Conservation (phyloP, 2,113 vertebrate species). For the Plectropomus leopardus region DNA sequence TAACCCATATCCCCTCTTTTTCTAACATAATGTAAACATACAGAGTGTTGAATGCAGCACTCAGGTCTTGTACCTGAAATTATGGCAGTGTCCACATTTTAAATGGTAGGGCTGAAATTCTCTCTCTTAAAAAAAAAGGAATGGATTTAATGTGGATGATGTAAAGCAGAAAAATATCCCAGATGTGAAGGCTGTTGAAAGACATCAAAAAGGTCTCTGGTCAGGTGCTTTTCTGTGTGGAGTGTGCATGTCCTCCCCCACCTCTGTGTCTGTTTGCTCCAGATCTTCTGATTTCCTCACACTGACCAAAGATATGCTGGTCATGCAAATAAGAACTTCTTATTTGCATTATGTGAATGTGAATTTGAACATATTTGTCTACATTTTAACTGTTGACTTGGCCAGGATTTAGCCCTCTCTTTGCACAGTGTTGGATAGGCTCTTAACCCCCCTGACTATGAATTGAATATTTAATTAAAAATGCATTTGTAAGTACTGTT, state of each 20-base stretch:
- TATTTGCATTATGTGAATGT: not conserved
- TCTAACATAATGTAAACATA: too few relatives aligned
- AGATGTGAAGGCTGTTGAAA: too few relatives aligned
- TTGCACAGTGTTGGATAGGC: not conserved
- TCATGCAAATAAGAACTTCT: not conserved
- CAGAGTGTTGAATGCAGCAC: slow-evolving; percentile 6
- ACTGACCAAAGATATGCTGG: slow-evolving; percentile 6
- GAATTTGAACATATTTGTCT: not conserved
- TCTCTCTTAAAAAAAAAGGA: not conserved
- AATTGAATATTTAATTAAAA: not conserved
- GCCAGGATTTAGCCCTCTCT: not conserved
- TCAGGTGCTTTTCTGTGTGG: not conserved
- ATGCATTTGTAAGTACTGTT: not conserved
- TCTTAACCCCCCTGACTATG: not conserved
- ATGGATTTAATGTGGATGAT: not conserved
- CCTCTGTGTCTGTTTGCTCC: not conserved
- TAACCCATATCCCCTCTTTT: too few relatives aligned
- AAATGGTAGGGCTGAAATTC: not conserved
- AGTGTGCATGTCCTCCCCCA: slow-evolving; percentile 3
- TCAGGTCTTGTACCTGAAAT: not conserved
- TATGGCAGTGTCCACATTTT: not conserved
- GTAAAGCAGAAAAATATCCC: not conserved
- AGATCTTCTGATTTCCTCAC: not conserved
- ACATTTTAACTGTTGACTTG: not conserved
- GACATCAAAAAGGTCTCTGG: not conserved